Conservation (phyloP, 2,888 invertebrate species). For the Mesodorylaimus sp. region DNA sequence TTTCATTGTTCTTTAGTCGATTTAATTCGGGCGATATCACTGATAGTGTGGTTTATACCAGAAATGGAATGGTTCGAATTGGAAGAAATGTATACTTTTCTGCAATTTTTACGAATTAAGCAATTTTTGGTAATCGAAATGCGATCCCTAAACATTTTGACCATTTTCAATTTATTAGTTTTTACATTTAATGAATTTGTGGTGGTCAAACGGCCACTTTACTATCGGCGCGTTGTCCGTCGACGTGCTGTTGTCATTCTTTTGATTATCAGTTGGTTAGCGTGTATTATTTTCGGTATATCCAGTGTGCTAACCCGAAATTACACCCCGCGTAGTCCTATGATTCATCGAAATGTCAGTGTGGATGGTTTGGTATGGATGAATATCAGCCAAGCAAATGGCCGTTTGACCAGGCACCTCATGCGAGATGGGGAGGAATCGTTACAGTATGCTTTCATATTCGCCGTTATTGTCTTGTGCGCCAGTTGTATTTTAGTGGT, state of each 20-base stretch:
- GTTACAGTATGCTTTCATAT: background rate
- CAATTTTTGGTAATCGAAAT: slow-evolving; percentile 22
- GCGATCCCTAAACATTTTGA: slow-evolving; percentile 25
- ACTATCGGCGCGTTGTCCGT: too few species aligned
- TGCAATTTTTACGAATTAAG: too few species aligned
- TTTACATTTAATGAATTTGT: slow-evolving; percentile 27
- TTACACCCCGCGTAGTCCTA: too few species aligned
- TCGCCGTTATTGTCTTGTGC: slow-evolving; percentile 1
- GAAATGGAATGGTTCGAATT: background rate
- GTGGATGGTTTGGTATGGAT: too few species aligned
- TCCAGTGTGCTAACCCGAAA: too few species aligned
- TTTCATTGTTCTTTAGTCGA: slow-evolving; percentile 26
- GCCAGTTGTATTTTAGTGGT: background rate
- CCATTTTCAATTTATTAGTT: slow-evolving; percentile 28
- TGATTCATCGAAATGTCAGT: too few species aligned
- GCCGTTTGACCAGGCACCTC: too few species aligned
- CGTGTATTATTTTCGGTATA: too few species aligned
- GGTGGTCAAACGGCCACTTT: slow-evolving; percentile 23
- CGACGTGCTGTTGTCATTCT: too few species aligned
- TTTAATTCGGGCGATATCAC: slow-evolving; percentile 21
- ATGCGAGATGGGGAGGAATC: too few species aligned
- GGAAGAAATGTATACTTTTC: slow-evolving; percentile 8
- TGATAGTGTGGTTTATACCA: slow-evolving; percentile 19
- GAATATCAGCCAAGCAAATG: too few species aligned
- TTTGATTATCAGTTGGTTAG: too few species aligned